These are phyloP conservation scores for Fragum fragum DNA, from an alignment of 2,888 invertebrate genomes.

Conservation along the genomic window DNA sequence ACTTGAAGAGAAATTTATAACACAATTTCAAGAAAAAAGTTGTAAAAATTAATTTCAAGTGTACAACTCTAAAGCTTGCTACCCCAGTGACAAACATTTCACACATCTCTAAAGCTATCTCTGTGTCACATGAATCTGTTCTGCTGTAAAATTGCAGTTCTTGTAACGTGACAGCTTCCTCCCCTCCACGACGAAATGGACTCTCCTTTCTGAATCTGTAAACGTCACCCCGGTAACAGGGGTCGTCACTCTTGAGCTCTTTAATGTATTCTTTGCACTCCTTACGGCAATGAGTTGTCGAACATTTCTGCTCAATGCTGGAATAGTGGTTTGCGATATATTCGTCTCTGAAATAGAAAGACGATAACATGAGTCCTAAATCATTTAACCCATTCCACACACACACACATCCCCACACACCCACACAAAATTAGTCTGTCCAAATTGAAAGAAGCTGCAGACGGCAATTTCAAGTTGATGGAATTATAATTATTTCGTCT, in stretches of 20 bases:
- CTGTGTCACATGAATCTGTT: slow-evolving; percentile 19
- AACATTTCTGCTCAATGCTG: slow-evolving; percentile 7
- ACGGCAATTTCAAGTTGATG: no score
- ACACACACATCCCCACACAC: no score
- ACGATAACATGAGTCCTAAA: no score
- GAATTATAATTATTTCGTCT: no score
- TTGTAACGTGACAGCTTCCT: not conserved
- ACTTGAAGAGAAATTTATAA: no score
- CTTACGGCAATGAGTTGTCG: not conserved
- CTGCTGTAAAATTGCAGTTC: slow-evolving; percentile 21
- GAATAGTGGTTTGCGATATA: not conserved
- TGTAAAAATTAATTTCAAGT: no score
- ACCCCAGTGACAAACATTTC: not conserved
- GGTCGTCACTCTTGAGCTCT: slow-evolving; percentile 9
- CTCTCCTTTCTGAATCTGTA: slow-evolving; percentile 1
- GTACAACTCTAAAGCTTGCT: not conserved
- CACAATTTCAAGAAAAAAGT: no score
- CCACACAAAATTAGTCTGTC: no score
- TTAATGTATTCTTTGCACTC: slow-evolving; percentile 25
- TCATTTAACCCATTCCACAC: no score
- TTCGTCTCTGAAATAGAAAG: not conserved
- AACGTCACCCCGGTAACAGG: slow-evolving; percentile 22
- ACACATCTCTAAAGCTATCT: slow-evolving; percentile 13
- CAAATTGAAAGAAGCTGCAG: no score
- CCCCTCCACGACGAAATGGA: not conserved